Evolutionary conservation across 2,797 vertebrate species (phyloP).

Genomic region (Neosilurus hyrtlii): DNA sequence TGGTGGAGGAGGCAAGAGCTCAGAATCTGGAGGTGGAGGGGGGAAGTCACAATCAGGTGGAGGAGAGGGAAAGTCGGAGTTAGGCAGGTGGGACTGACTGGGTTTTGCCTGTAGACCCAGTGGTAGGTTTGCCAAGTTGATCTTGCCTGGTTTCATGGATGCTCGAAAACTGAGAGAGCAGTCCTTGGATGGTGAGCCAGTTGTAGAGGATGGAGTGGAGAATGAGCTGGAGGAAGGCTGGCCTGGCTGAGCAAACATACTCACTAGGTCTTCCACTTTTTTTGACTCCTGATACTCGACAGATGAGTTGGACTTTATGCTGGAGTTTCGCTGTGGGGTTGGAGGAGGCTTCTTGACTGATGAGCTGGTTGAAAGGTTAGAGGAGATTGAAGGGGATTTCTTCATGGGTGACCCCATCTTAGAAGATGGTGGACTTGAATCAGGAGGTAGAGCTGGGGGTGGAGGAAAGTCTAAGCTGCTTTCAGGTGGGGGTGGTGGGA

Average conservation of each 20-base stretch:
- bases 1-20: conserved; percentile 85
- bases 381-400: conserved; percentile 80
- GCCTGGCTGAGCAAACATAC: conserved; percentile 81
- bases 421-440: conserved; percentile 53
- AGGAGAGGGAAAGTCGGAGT: conserved; percentile 80
- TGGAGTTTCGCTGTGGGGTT: conserved; percentile 90
- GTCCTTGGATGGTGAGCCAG: conserved; percentile 83
- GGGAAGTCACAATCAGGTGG: conserved; percentile 88
- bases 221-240: conserved; percentile 68
- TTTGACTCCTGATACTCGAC: conserved; percentile 81
- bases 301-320: conserved; percentile 78
- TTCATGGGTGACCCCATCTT: conserved; percentile 84
- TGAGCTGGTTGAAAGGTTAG: conserved; percentile 65
- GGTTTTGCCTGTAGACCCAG: conserved; percentile 75
- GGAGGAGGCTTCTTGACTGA: conserved; percentile 86
- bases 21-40: conserved; percentile 84
- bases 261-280: conserved; percentile 90
- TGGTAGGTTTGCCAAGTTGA: conserved; percentile 84
- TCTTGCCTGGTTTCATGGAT: conserved; percentile 90
- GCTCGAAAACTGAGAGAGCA: conserved; percentile 69
- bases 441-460: conserved; percentile 67
- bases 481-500: conserved; percentile 90
- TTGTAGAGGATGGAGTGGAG: conserved; percentile 66
- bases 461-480: conserved; percentile 83
- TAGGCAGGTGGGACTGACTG: conserved; percentile 64